Evolutionary conservation across 2,113 vertebrate genomes (phyloP).

Genomic region (Spea bombifrons): DNA sequence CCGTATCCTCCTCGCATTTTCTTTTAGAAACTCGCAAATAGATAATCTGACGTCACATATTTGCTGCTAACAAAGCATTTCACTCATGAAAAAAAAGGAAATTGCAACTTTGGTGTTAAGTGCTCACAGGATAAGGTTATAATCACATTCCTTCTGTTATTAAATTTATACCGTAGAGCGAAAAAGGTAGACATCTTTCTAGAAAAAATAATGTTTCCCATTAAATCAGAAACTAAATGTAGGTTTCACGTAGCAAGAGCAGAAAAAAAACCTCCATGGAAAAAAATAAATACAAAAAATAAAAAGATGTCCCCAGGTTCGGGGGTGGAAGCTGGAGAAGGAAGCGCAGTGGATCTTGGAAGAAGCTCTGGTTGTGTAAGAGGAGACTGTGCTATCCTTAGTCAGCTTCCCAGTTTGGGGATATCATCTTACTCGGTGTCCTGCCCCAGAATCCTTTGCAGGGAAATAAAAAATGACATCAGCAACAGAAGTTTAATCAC

Average conservation of each 20-base stretch:
- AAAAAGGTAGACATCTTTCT: no score
- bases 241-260: no score
- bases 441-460: slow-evolving; percentile 26
- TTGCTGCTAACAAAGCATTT: not conserved
- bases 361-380: slow-evolving; percentile 17
- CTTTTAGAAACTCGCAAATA: not conserved
- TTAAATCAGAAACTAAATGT: no score
- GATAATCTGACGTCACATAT: not conserved
- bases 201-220: no score
- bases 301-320: not conserved
- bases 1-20: slow-evolving; percentile 2
- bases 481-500: not conserved
- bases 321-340: not conserved
- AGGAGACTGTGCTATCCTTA: slow-evolving; percentile 18
- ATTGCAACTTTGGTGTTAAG: no score
- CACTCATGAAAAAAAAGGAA: not conserved
- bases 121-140: no score
- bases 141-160: no score
- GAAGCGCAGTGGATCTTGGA: not conserved
- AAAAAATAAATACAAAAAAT: no score
- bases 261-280: no score
- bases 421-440: slow-evolving; percentile 19
- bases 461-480: slow-evolving; percentile 18
- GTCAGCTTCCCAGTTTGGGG: slow-evolving; percentile 12
- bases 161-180: no score